These are phyloP conservation scores for Agrenia bidenticulata DNA, from an alignment of 2,888 invertebrate genomes.

Conservation along the genomic window DNA sequence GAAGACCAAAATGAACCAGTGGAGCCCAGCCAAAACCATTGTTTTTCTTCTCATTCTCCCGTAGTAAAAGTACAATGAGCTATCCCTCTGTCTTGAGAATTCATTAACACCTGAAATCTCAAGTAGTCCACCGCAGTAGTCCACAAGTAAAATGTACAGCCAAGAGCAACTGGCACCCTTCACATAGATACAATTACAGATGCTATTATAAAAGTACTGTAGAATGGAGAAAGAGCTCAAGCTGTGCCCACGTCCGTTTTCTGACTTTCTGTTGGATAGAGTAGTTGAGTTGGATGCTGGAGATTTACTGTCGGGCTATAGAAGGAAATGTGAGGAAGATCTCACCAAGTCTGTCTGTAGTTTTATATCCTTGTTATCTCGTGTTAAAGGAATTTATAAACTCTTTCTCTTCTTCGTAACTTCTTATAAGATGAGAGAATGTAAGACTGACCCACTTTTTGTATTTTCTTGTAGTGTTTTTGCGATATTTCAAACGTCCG, in stretches of 20 bases:
- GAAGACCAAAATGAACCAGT: slow-evolving; percentile 51
- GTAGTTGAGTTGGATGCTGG: not conserved
- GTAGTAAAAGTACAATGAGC: too few species aligned
- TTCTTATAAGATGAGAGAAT: not conserved
- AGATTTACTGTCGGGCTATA: too few species aligned
- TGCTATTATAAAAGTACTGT: too few species aligned
- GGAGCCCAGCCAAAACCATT: slow-evolving; percentile 50
- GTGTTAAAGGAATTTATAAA: too few species aligned
- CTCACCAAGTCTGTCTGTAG: too few species aligned
- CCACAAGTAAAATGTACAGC: too few species aligned
- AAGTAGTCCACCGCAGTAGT: not conserved
- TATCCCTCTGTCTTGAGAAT: not conserved
- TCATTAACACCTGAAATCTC: not conserved
- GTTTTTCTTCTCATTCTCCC: slow-evolving; percentile 50
- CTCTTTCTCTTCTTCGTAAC: not conserved
- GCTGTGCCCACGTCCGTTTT: slow-evolving; percentile 10
- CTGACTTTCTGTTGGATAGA: not conserved
- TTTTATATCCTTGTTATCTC: too few species aligned
- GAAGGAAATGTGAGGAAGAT: too few species aligned
- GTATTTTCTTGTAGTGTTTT: not conserved
- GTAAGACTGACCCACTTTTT: not conserved
- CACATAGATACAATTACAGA: too few species aligned
- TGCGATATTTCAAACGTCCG: not conserved
- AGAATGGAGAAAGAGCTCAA: not conserved
- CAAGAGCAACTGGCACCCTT: too few species aligned